Evolutionary conservation across 2,888 invertebrate genomes (phyloP).

Genomic region (Ophion ventricosus): DNA sequence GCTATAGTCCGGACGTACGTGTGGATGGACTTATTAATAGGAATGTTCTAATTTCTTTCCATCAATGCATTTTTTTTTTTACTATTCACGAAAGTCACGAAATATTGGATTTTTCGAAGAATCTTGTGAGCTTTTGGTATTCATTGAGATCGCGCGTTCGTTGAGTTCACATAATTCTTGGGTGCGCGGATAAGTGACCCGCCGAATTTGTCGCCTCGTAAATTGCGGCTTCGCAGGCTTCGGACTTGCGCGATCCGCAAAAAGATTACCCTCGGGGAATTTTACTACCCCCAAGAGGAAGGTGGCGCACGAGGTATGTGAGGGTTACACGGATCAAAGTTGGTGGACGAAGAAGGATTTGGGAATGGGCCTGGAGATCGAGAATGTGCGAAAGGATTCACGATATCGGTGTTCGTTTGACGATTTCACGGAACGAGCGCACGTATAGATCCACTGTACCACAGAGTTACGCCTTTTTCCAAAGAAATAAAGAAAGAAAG

Average conservation of each 20-base stretch:
- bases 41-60: too few species aligned
- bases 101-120: neutral
- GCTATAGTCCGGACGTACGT: too few species aligned
- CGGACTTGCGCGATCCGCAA: neutral
- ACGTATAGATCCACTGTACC: neutral
- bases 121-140: neutral
- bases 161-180: slow-evolving; percentile 34
- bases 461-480: slow-evolving; percentile 50
- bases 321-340: slow-evolving; percentile 16
- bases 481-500: slow-evolving; percentile 26
- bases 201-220: slow-evolving; percentile 60
- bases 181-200: slow-evolving; percentile 20
- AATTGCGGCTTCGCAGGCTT: slow-evolving; percentile 51
- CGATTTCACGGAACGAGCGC: slow-evolving; percentile 52
- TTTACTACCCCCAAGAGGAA: slow-evolving; percentile 24
- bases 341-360: neutral
- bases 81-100: neutral
- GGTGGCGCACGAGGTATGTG: neutral
- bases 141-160: neutral
- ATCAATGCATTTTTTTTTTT: too few species aligned
- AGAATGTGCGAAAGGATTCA: slow-evolving; percentile 58
- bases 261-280: slow-evolving; percentile 46
- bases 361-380: slow-evolving; percentile 24
- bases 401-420: slow-evolving; percentile 48
- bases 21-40: too few species aligned